A percentile compares a stretch with the other conserved stretches of the same genome.
Evolutionary conservation across 2,113 vertebrate genomes (phyloP).

Genomic region (Arizona elegans): DNA sequence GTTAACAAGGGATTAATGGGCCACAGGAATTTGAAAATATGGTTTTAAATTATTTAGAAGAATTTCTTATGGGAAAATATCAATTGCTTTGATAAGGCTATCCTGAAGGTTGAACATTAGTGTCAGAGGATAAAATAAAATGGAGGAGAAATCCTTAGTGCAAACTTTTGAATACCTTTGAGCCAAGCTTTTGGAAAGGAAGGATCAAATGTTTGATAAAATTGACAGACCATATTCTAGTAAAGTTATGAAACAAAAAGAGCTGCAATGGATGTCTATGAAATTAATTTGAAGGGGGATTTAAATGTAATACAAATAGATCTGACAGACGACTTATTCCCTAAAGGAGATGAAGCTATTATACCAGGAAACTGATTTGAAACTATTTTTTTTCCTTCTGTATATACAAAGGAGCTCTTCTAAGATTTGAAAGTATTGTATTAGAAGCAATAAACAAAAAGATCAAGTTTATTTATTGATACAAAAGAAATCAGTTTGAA

Average conservation of each 20-base stretch:
- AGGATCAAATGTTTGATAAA: not conserved
- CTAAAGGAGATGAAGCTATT: not conserved
- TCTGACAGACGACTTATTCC: not conserved
- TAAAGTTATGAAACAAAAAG: not conserved
- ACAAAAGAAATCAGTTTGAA: not conserved
- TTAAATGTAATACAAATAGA: not conserved
- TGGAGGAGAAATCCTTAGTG: not conserved
- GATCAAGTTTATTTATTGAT: not conserved
- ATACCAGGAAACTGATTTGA: no score
- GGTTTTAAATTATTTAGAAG: not conserved
- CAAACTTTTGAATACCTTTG: not conserved
- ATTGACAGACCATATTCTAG: not conserved
- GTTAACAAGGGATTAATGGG: not conserved
- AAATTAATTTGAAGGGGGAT: not conserved
- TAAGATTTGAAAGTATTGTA: not conserved
- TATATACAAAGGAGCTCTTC: no score
- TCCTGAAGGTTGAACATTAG: not conserved
- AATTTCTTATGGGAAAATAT: not conserved
- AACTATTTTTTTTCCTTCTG: not conserved
- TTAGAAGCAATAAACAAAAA: not conserved
- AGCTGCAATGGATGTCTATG: not conserved
- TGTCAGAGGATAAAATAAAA: not conserved
- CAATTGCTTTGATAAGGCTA: not conserved
- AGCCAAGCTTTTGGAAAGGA: not conserved
- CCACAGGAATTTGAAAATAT: not conserved